Evolutionary conservation across 2,888 invertebrate genomes (phyloP).

Genomic region (Tipula vernalis): DNA sequence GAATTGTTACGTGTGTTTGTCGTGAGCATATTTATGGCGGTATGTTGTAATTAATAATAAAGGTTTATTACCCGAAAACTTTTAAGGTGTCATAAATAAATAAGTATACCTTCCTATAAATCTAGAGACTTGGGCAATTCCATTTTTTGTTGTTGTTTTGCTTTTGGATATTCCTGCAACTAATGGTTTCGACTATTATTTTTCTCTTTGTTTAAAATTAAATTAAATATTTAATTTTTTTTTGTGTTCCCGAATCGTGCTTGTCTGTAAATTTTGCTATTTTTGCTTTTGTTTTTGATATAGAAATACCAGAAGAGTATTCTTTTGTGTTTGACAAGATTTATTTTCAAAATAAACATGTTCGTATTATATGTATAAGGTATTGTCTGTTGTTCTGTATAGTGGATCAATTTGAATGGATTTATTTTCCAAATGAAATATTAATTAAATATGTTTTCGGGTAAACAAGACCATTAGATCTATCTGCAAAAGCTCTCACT

Average conservation of each 20-base stretch:
- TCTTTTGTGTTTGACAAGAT: not conserved
- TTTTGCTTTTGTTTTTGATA: not conserved
- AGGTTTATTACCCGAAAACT: not conserved
- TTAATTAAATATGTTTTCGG: too few relatives aligned
- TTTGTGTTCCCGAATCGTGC: not conserved
- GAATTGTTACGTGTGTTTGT: not conserved
- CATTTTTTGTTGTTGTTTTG: not conserved
- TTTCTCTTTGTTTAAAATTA: not conserved
- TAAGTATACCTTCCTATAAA: not conserved
- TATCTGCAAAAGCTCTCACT: too few relatives aligned
- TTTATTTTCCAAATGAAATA: not conserved
- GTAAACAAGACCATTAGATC: too few relatives aligned
- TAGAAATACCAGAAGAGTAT: not conserved
- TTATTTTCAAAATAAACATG: not conserved
- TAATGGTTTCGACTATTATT: not conserved
- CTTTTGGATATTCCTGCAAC: not conserved
- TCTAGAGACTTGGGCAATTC: not conserved
- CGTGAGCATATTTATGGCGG: not conserved
- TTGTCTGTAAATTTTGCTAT: not conserved
- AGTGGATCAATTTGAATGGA: not conserved
- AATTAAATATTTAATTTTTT: not conserved
- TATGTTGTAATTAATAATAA: not conserved
- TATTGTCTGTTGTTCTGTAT: not conserved
- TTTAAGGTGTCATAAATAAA: not conserved
- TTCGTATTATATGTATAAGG: not conserved